phyloP scores from a whole-genome alignment of 1,140 invertebrate species.

The Caenorhabditis tropicalis region DNA sequence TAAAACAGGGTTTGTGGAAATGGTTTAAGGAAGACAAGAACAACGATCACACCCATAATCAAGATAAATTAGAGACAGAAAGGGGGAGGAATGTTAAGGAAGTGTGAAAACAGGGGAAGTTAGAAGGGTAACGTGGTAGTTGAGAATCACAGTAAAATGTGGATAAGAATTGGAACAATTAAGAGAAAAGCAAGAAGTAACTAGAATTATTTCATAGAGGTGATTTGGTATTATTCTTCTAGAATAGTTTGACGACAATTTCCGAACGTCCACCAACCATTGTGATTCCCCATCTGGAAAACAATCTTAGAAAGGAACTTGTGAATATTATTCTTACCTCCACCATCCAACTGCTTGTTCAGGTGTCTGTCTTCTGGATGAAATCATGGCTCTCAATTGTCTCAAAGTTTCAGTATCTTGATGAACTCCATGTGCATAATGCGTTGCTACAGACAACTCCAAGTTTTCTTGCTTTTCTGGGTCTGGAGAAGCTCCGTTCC shows the following conservation, averaged over 20 bases:
- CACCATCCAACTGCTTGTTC: conserved; percentile 70
- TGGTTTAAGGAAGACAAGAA: background rate
- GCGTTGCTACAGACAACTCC: conserved; percentile 70
- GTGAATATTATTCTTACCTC: conserved; percentile 43
- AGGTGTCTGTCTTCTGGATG: conserved; percentile 62
- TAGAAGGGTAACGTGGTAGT: background rate
- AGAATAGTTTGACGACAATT: conserved; percentile 55
- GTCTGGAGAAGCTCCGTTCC: conserved; percentile 49
- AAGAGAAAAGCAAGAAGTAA: background rate
- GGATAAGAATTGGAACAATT: background rate
- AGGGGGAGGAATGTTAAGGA: background rate
- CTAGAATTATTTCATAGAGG: background rate
- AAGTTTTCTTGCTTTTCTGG: conserved; percentile 56
- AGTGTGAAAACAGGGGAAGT: background rate
- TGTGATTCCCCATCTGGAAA: conserved; percentile 63
- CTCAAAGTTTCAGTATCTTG: conserved; percentile 67
- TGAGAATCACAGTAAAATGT: conserved; percentile 3
- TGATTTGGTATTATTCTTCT: background rate
- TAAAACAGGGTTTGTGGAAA: background rate
- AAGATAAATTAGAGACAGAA: background rate
- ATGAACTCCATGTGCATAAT: conserved; percentile 67
- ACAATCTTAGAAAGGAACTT: background rate
- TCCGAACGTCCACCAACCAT: conserved; percentile 62
- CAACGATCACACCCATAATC: conserved; percentile 3
- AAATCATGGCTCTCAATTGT: conserved; percentile 64